These are phyloP conservation scores for Ctenochaetus hawaiiensis DNA, from an alignment of 2,797 vertebrate genomes.

Conservation along the genomic window DNA sequence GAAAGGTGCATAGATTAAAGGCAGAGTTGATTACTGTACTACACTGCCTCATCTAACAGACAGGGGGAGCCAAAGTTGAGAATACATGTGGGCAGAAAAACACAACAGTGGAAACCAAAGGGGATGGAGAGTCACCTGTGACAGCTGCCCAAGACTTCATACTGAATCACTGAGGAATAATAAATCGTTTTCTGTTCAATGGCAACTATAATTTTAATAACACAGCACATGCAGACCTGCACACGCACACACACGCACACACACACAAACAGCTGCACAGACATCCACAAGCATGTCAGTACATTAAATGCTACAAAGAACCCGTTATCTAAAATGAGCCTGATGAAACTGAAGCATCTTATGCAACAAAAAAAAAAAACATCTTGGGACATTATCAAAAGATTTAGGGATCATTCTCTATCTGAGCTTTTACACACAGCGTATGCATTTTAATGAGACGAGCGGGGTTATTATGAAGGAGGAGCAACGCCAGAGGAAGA, in stretches of 20 bases:
- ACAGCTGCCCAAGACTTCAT: slow-evolving; percentile 44
- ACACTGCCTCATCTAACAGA: slow-evolving; percentile 16
- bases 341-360: slow-evolving; percentile 40
- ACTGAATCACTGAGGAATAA: slow-evolving; percentile 49
- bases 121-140: slow-evolving; percentile 17
- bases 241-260: slow-evolving; percentile 6
- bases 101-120: slow-evolving; percentile 34
- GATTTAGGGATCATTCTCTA: slow-evolving; percentile 54
- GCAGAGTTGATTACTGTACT: neutral
- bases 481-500: slow-evolving; percentile 37
- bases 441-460: slow-evolving; percentile 71
- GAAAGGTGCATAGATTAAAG: slow-evolving; percentile 5
- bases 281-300: slow-evolving; percentile 5
- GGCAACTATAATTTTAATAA: slow-evolving; percentile 35
- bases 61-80: slow-evolving; percentile 28
- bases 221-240: neutral
- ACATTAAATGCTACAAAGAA: slow-evolving; percentile 31
- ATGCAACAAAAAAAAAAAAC: slow-evolving; percentile 29
- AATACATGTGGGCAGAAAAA: neutral
- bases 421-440: slow-evolving; percentile 54
- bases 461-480: slow-evolving; percentile 56
- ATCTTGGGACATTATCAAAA: slow-evolving; percentile 43
- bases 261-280: neutral
- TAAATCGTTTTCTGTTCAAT: slow-evolving; percentile 53
- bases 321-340: slow-evolving; percentile 38